Base-by-base conservation (phyloP, 1,140 invertebrate genomes). In the Drosophila azteca region DNA sequence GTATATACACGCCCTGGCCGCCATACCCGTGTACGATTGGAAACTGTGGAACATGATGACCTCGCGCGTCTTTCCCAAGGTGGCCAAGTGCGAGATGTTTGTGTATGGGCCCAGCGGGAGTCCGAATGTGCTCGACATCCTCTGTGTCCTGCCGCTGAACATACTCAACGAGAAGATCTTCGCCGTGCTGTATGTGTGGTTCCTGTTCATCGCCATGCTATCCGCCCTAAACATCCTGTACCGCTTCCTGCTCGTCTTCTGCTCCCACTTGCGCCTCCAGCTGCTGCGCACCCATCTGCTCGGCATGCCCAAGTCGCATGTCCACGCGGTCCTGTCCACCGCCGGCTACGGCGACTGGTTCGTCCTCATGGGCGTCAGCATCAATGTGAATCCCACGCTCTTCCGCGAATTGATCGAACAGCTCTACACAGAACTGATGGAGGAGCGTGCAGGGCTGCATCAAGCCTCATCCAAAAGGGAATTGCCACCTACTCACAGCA, bases 111-210 rank as follows among this genome's bases (percentile, higher is more conserved):
- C 93, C 62, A 95, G 94, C 3, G 95, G 95, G 13, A 90, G 91
- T 0, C 90, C 93, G 11, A 93, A 95, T 79, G 80, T 93, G 0
- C 92, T 93, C 54, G 96, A 97, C 76, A 93, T 94, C 3, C 92
- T 96, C 1, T 97, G 96, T 78, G 93, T 96, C 2, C 91, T 96
- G 35, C 95, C 96, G 0, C 79, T 96, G 15, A 97, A 97, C 80
- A 94, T 96, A 65, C 92, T 96, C 13, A 96, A 96, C 82, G 95
- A 96, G 82, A 97, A 96, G 85, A 94, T 96, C 44, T 97, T 96
- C 71, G 93, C 95, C 6, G 93, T 97, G 54, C 91, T 96, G 0
- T 96, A 95, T 94, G 95, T 96, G 88, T 97, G 96, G 96, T 94
- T 96, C 61, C 93, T 96, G 31, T 92, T 95, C 51, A 91, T 97